Base-by-base conservation (phyloP, 2,888 invertebrate genomes). In the Fragum whitleyi region DNA sequence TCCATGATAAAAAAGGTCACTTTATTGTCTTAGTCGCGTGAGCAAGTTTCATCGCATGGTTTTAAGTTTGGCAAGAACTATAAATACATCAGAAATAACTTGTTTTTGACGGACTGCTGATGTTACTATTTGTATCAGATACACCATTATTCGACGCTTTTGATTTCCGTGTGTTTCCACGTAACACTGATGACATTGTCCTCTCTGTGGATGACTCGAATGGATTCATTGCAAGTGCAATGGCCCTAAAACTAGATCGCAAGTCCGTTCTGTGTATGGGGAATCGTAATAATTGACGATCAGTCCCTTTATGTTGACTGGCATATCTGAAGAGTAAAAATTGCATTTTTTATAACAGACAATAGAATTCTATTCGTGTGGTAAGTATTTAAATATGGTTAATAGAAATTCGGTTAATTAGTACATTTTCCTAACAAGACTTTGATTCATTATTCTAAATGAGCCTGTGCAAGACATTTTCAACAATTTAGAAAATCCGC, bases 211-310 rank as follows among this genome's bases (percentile, higher is more conserved):
- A 65, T 53, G 70, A 78, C 29, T 82, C 85, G 59, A 62, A 82
- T 7, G 79, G 82, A 32, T 78, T 85, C 61, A 82, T 73, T 29
- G 78, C 80, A 11, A 85, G 59, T 39, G 85, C 82, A 65, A 80
- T 78, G 16, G 80, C 85, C 26, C 73, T 51, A 72, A 85, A 82
- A 62, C 81, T 81, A 14, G 82, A 76, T 29, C 77, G 70, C 19
- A 82, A 67, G 39, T 85, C 82, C 53, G 75, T 68, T 6, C 85
- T 53, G 53, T 85, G 78, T n/a, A 85, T 72, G 3, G 77, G 76
- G 39, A 74, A 74, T 36, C 68, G 11, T 11, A 61, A 29, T 11
- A 61, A n/a, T 7, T 74, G 29, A 55, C 67, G 53, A 19, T 78
- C 78, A 23, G 42, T 1, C 5, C 76, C 76, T 53, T 65, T 67